These are phyloP conservation scores for Triops longicaudatus DNA, from an alignment of 1,140 invertebrate species.

Conservation along the genomic window DNA sequence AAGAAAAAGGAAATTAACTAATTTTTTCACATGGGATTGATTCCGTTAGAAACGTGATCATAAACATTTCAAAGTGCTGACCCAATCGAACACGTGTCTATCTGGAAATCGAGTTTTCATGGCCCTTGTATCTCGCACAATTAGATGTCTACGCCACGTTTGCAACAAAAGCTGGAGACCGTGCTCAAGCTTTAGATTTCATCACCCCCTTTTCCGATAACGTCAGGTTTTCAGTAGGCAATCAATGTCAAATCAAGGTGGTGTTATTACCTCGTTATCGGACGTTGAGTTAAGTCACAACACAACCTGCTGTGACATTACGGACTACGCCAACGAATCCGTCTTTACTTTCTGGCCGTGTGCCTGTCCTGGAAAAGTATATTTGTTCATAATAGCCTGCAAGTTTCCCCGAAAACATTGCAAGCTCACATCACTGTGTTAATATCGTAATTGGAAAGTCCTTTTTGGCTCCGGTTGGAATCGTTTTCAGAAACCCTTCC, in stretches of 20 bases:
- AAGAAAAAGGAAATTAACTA: neutral
- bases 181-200: neutral
- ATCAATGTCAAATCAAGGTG: constrained; percentile 12
- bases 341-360: neutral
- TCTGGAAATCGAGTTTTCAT: neutral
- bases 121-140: neutral
- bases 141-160: neutral
- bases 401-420: neutral
- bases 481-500: neutral
- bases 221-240: constrained; percentile 8
- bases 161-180: neutral
- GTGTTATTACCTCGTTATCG: constrained; percentile 12
- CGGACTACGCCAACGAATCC: neutral
- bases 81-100: neutral
- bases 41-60: neutral
- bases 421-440: neutral
- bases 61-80: constrained; percentile 9
- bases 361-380: neutral
- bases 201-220: neutral
- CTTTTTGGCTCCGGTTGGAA: neutral
- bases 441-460: neutral
- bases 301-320: neutral
- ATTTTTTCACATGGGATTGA: neutral
- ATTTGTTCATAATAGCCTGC: neutral
- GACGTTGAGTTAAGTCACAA: neutral